Conservation (phyloP, 2,113 vertebrate genomes). For the Oriolus oriolus region DNA sequence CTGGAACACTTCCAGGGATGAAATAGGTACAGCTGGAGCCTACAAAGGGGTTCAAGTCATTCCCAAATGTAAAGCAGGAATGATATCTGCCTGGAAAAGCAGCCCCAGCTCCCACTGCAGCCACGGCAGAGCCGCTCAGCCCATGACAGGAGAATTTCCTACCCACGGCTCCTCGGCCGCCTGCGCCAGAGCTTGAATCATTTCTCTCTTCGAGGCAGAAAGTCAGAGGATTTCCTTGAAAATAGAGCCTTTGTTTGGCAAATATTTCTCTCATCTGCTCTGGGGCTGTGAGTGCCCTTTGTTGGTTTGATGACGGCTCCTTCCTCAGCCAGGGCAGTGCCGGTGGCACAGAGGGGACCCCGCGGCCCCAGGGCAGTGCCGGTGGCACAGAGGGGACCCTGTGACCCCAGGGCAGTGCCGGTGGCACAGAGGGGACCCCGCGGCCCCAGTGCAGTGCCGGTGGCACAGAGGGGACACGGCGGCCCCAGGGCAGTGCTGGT, state of each 20-base stretch:
- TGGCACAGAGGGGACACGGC: background rate
- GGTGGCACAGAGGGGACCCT: background rate
- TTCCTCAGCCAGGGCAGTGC: background rate
- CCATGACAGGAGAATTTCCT: background rate
- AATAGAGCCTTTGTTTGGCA: constrained; percentile 41
- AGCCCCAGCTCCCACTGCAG: background rate
- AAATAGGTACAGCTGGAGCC: background rate
- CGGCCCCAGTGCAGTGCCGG: background rate
- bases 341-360: background rate
- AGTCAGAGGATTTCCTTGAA: background rate
- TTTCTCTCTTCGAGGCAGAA: background rate
- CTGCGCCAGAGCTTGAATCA: background rate
- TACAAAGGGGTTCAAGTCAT: background rate
- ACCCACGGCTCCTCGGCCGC: background rate
- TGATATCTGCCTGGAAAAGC: background rate
- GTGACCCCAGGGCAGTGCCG: background rate
- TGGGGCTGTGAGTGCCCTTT: background rate
- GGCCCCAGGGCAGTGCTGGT: too few species aligned
- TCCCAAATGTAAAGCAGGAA: background rate
- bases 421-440: background rate
- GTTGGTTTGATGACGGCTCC: background rate
- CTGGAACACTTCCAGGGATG: background rate
- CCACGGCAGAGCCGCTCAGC: background rate
- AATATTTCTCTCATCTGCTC: background rate
- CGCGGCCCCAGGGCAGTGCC: background rate